Evolutionary conservation across 1,140 invertebrate genomes (phyloP), one percentile per base, ranked within the genome.

Genomic region (Trichonephila inaurata): DNA sequence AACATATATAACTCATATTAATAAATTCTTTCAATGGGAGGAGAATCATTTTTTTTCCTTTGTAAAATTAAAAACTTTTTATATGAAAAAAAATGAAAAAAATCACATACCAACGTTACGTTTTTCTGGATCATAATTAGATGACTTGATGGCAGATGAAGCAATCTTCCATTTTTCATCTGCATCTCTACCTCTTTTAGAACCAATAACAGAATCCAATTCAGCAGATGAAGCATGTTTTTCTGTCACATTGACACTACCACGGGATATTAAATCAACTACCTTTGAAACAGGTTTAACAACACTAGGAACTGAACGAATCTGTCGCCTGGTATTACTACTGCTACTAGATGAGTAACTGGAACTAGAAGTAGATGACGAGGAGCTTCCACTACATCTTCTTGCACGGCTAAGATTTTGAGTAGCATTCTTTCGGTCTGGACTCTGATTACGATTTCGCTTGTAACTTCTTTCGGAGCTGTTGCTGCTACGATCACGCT

Each of bases 241-340:
- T 51, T 33, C 58, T 33, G 85, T 64, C 24, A 21, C 2, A 28
- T 24, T 81, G 16, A 21, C 44, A 90, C 19, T 81, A 60, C 51
- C 51, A 40, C 69, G 88, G 58, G 18, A 19, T 51, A 83, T 81
- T 60, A 24, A 62, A 28, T 81, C 61, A 62, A 24, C 89, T 24
- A 14, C 81, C 24, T 51, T 90, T 18, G 69, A 14, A 61, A 93
- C 83, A 72, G 91, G 85, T 44, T 93, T 85, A 12, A 93, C 72
- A 16, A 93, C 92, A 82, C 92, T 93, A 51, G 92, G 62, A 81
- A 93, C 58, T n/a, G 86, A 89, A 18, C 44, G 81, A 12, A 83
- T 40, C 7, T 18, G 21, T 21, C 24, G 64, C n/a, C 64, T 92
- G 21, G 86, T 64, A 28, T n/a, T n/a, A 77, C 58, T 69, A 60